A percentile compares a stretch with the other conserved stretches of the same genome.
Conservation (phyloP, 2,888 invertebrate species). For the Blomia tropicalis region DNA sequence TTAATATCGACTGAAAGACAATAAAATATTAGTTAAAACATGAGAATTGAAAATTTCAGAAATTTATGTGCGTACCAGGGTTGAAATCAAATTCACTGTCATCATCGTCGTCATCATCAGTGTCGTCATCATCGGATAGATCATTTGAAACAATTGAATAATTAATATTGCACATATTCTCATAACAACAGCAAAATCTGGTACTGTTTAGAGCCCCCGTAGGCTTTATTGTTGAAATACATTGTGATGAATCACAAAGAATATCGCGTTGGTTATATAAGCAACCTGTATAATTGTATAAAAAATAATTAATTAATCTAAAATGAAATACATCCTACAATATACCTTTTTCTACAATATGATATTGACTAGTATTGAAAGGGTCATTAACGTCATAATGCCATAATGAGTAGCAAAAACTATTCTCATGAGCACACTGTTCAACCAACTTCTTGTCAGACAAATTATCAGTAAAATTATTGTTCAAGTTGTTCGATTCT, state of each 20-base stretch:
- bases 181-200: conserved; percentile 67
- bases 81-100: not conserved
- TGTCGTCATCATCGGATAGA: not conserved
- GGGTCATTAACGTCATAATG: not conserved
- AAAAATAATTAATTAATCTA: not conserved
- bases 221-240: conserved; percentile 32
- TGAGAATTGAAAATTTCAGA: not conserved
- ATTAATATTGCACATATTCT: conserved; percentile 59
- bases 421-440: not conserved
- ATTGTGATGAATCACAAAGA: conserved; percentile 11
- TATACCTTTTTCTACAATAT: not conserved
- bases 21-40: too few relatives aligned
- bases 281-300: conserved; percentile 1
- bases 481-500: not conserved
- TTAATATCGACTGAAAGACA: too few relatives aligned
- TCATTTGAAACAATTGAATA: conserved; percentile 34
- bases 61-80: not conserved
- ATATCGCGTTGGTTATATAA: conserved; percentile 6
- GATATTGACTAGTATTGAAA: not conserved
- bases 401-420: not conserved
- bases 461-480: not conserved
- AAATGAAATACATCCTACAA: not conserved
- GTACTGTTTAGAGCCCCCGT: conserved; percentile 46
- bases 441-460: not conserved
- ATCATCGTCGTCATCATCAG: not conserved